phyloP scores from a whole-genome alignment of 2,113 vertebrate genomes.

The Vulpes lagopus region DNA sequence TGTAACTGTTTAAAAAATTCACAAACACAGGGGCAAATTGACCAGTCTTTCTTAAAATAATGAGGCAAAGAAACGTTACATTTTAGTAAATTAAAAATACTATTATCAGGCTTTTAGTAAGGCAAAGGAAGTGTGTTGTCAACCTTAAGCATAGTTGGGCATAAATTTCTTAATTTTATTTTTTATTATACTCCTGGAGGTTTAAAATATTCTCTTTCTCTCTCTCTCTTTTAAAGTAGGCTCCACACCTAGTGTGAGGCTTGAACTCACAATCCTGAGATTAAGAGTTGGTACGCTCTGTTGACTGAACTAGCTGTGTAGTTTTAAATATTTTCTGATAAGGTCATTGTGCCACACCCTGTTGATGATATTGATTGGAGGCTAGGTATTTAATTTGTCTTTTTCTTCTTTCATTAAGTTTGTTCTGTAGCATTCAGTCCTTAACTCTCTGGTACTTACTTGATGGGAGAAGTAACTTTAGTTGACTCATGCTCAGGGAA shows the following conservation, averaged over 20 bases:
- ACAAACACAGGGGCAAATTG: neutral
- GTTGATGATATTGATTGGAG: neutral
- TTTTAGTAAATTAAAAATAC: conserved; percentile 28
- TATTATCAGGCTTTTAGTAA: neutral
- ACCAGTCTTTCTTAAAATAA: conserved; percentile 8
- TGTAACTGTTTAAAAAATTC: neutral
- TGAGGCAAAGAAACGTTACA: conserved; percentile 19
- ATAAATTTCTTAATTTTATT: conserved; percentile 26
- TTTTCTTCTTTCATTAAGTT: neutral
- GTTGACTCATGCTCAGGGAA: neutral
- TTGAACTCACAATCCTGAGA: neutral
- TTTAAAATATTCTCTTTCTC: conserved; percentile 17
- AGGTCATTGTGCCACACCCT: neutral
- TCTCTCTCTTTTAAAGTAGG: neutral
- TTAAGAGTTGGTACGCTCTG: neutral
- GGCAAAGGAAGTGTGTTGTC: neutral
- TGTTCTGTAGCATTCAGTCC: neutral
- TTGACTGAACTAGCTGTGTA: neutral
- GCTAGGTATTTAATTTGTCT: neutral
- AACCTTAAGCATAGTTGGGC: neutral
- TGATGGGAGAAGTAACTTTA: neutral
- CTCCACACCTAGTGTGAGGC: neutral
- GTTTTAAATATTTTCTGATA: neutral
- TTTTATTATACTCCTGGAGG: neutral
- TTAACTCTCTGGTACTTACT: neutral